A percentile compares a stretch with the other conserved stretches of the same genome.
phyloP scores from a whole-genome alignment of 2,113 vertebrate genomes.

The Semnornis frantzii region DNA sequence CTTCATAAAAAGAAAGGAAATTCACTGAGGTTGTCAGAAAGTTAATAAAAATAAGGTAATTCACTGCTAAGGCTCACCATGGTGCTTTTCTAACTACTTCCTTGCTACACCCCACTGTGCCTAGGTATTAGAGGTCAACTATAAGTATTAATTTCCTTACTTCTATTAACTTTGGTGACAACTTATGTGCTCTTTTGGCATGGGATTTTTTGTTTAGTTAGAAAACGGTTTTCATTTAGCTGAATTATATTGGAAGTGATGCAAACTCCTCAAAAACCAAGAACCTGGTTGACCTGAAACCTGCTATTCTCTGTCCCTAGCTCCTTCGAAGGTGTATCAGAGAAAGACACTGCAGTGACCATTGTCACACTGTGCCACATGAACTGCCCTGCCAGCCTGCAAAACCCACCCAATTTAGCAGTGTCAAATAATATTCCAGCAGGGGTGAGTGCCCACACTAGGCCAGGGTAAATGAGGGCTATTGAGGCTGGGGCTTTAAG shows the following conservation, averaged over 20 bases:
- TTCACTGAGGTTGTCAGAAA: slow-evolving; percentile 67
- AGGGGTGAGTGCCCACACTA: neutral
- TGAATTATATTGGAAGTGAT: neutral
- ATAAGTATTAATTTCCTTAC: slow-evolving; percentile 65
- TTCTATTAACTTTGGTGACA: slow-evolving; percentile 62
- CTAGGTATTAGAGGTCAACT: slow-evolving; percentile 66
- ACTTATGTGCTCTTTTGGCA: neutral
- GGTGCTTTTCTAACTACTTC: slow-evolving; percentile 42
- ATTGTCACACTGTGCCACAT: accelerated
- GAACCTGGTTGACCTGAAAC: neutral
- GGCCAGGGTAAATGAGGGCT: neutral
- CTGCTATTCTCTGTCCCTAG: neutral
- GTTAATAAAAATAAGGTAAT: slow-evolving; percentile 71
- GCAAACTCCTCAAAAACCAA: neutral
- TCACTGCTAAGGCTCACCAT: slow-evolving; percentile 34
- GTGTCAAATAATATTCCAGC: accelerated
- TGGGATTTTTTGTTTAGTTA: neutral
- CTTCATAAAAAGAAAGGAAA: slow-evolving; percentile 75
- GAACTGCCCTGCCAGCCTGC: neutral
- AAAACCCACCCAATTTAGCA: neutral
- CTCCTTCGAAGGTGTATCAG: accelerated
- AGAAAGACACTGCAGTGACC: neutral
- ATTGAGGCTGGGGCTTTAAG: accelerated
- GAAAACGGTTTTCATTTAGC: neutral
- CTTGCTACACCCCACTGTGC: slow-evolving; percentile 36